These are phyloP conservation scores for Crossocerus cetratus DNA, from an alignment of 2,888 invertebrate genomes.

Conservation along the genomic window DNA sequence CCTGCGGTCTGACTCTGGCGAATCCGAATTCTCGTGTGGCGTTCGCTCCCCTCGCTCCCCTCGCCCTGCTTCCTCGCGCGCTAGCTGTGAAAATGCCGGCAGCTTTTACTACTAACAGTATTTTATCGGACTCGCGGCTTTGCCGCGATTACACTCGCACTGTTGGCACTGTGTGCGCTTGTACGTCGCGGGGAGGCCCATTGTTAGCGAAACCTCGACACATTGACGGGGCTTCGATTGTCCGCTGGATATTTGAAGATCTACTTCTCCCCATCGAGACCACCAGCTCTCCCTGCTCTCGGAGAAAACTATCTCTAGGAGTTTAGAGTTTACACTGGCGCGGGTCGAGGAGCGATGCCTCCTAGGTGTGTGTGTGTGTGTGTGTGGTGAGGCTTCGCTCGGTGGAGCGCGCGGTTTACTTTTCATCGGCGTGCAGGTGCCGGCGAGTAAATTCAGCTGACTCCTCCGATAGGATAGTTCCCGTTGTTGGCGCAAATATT, in stretches of 20 bases:
- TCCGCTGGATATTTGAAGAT: too few relatives aligned
- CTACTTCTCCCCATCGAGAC: too few relatives aligned
- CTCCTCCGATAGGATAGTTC: not conserved
- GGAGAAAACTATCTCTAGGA: too few relatives aligned
- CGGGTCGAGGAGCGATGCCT: not conserved
- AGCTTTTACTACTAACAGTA: constrained; percentile 3
- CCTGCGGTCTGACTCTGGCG: constrained; percentile 1
- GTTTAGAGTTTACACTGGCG: too few relatives aligned
- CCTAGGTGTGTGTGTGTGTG: not conserved
- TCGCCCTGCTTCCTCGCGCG: not conserved
- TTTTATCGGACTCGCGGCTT: constrained; percentile 13
- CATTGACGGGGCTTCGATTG: too few relatives aligned
- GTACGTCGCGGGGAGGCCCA: too few relatives aligned
- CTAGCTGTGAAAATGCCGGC: not conserved
- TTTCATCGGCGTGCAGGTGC: constrained; percentile 10
- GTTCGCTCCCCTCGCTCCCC: not conserved
- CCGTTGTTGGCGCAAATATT: not conserved
- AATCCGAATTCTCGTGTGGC: constrained; percentile 13
- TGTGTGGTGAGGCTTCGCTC: not conserved
- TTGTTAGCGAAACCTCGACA: too few relatives aligned
- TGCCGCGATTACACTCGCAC: not conserved
- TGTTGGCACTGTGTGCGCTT: too few relatives aligned
- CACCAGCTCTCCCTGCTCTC: too few relatives aligned
- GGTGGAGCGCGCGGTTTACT: constrained; percentile 8
- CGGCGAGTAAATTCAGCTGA: constrained; percentile 6